Evolutionary conservation across 2,113 vertebrate genomes (phyloP).

Genomic region (Corvus cornix): DNA sequence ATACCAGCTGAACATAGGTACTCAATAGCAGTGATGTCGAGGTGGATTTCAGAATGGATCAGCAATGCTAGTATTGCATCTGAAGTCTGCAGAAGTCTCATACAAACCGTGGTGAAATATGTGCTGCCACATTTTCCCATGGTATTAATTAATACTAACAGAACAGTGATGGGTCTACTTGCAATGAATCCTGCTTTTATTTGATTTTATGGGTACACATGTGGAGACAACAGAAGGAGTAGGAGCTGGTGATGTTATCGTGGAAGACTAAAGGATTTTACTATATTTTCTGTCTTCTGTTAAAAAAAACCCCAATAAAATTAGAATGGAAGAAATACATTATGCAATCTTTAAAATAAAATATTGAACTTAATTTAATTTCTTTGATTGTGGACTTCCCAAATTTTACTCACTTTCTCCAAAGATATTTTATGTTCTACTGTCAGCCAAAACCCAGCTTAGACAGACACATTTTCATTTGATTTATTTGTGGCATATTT

Average conservation of each 20-base stretch:
- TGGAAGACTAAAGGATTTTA: neutral
- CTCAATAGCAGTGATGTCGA: neutral
- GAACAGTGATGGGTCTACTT: neutral
- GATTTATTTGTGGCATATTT: neutral
- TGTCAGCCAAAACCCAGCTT: neutral
- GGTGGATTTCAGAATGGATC: neutral
- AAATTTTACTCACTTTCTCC: neutral
- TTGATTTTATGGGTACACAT: neutral
- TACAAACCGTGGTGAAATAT: neutral
- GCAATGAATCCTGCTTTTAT: neutral
- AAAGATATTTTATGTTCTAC: neutral
- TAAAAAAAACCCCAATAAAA: neutral
- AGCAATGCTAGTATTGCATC: neutral
- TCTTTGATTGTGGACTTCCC: neutral
- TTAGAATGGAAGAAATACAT: neutral
- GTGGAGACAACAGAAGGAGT: neutral
- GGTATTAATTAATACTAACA: neutral
- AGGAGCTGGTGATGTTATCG: neutral
- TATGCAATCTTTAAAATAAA: neutral
- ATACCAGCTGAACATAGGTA: rapidly evolving
- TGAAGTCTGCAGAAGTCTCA: neutral
- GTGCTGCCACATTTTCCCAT: neutral
- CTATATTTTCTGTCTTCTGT: neutral
- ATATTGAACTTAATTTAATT: neutral
- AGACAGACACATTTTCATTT: neutral